Evolutionary conservation across 2,797 vertebrate genomes (phyloP), one percentile per base, ranked within the genome.

Genomic region (Glyptemys insculpta): DNA sequence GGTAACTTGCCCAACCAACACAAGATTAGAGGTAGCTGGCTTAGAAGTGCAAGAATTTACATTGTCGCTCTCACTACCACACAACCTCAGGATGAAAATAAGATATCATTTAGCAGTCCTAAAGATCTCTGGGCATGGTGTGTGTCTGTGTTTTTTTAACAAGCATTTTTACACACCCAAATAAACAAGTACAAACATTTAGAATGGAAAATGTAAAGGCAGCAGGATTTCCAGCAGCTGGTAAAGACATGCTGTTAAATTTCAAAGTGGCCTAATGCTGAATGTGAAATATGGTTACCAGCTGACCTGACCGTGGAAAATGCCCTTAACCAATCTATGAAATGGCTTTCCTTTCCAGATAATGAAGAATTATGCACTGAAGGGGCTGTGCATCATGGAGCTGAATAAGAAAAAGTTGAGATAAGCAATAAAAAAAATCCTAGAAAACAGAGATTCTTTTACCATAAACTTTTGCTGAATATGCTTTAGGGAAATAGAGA

Each of bases 281-380:
- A 87, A 95, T 27, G 47, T 98, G 96, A 98, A 98, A 97, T 97
- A 97, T 78, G 92, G 92, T 93, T 92, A 95, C 88, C 90, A 91
- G 81, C 92, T 97, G 94, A 98, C 95, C 95, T 3, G 91, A 96
- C 88, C 86, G 93, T 83, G 86, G 96, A 96, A 98, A 97, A 97
- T 96, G 93, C 56, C 96, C 94, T 97, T 88, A 98, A 95, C 96
- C 93, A 95, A 96, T 96, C 94, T 94, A 91, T 83, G 83, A 98
- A 98, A 98, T 87, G 95, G 96, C 76, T 96, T 97, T 96, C 97
- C 94, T 96, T 88, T 97, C 86, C 90, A 91, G 94, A 98, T 97
- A 79, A 94, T 91, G 65, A 98, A 96, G 94, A 97, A 97, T 95
- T 96, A 97, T 92, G 91, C 90, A 94, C 81, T 4, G 2, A 83